Percentiles rank a stretch among this genome's conserved stretches.
These are phyloP conservation scores for Dione juno DNA, from an alignment of 2,888 invertebrate genomes.

Conservation along the genomic window DNA sequence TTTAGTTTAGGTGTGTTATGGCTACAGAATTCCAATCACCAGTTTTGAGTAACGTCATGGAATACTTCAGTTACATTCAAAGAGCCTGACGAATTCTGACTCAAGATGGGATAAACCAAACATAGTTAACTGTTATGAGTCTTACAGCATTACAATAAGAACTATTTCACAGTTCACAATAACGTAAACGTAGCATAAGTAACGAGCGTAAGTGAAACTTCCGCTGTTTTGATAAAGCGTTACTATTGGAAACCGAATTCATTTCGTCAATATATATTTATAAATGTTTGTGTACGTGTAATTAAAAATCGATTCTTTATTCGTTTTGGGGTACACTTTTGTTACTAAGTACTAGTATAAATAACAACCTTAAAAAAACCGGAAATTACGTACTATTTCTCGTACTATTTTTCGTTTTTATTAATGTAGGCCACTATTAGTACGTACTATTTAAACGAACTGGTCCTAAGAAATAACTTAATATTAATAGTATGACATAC, in stretches of 20 bases:
- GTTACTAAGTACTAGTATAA: too few relatives aligned
- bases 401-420: neutral
- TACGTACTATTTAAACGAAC: too few relatives aligned
- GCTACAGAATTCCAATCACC: neutral
- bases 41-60: neutral
- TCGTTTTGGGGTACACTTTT: too few relatives aligned
- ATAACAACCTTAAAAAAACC: too few relatives aligned
- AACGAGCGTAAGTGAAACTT: conserved; percentile 45
- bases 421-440: too few relatives aligned
- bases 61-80: conserved; percentile 10
- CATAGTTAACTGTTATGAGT: conserved; percentile 36
- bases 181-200: neutral
- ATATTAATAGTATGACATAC: too few relatives aligned
- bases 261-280: neutral
- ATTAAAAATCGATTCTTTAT: neutral
- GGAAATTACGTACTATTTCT: too few relatives aligned
- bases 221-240: conserved; percentile 35
- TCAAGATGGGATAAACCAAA: conserved; percentile 35
- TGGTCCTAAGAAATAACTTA: too few relatives aligned
- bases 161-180: conserved; percentile 24
- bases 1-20: too few relatives aligned
- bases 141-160: conserved; percentile 35
- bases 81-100: conserved; percentile 40
- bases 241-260: conserved; percentile 36
- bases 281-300: neutral